Conservation (phyloP, 2,113 vertebrate species). For the Oreotrochilus melanogaster region DNA sequence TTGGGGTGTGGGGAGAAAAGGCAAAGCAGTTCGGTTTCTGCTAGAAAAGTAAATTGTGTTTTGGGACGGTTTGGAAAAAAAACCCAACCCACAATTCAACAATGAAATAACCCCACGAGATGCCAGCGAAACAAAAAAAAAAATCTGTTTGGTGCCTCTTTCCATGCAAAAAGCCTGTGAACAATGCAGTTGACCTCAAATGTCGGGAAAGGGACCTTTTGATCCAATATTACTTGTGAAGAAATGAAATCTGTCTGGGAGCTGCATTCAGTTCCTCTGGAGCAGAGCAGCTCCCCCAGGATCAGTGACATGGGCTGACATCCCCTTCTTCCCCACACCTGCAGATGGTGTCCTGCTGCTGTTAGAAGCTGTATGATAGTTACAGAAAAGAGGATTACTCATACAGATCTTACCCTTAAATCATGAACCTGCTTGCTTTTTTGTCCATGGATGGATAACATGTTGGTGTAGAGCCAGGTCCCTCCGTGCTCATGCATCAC, state of each 20-base stretch:
- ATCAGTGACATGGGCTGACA: accelerated
- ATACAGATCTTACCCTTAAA: neutral
- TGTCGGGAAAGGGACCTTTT: neutral
- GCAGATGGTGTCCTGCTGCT: accelerated
- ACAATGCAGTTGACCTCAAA: neutral
- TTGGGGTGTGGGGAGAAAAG: accelerated
- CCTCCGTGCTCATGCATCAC: accelerated
- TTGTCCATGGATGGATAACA: accelerated
- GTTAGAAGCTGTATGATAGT: neutral
- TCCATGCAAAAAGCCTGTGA: accelerated
- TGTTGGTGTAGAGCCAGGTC: neutral
- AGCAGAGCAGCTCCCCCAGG: neutral
- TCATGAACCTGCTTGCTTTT: neutral
- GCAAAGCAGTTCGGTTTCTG: accelerated
- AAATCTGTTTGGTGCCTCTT: neutral
- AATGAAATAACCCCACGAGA: neutral
- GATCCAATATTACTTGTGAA: accelerated
- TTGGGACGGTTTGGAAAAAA: too few relatives aligned
- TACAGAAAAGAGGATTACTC: neutral
- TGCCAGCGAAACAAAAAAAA: neutral
- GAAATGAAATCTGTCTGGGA: neutral
- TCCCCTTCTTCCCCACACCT: neutral
- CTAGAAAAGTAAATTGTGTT: neutral
- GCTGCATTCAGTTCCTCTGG: neutral
- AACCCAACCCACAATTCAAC: too few relatives aligned